These are phyloP conservation scores for Tigriopus japonicus DNA, from an alignment of 1,140 invertebrate species.

Conservation along the genomic window DNA sequence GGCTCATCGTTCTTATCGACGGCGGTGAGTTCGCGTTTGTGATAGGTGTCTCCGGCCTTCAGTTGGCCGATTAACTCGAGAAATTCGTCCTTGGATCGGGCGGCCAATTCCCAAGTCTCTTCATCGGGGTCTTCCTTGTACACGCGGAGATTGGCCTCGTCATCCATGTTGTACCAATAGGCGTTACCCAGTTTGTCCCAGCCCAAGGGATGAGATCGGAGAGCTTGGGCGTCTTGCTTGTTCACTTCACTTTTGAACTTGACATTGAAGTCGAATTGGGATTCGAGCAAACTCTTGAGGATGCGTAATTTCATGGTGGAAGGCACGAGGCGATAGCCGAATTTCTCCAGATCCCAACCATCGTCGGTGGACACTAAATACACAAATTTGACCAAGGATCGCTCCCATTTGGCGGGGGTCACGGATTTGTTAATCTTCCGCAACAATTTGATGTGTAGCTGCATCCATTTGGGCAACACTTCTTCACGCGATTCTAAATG, in stretches of 20 bases:
- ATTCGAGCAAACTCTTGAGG: conserved; percentile 75
- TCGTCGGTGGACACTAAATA: conserved; percentile 70
- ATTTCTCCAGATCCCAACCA: conserved; percentile 87
- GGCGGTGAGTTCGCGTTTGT: background rate
- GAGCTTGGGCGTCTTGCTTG: conserved; percentile 48
- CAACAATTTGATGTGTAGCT: conserved; percentile 71
- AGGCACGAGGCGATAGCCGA: conserved; percentile 82
- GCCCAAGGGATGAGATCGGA: conserved; percentile 69
- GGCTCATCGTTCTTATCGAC: background rate
- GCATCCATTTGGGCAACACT: conserved; percentile 57
- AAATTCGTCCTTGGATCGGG: conserved; percentile 29
- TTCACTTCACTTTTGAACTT: conserved; percentile 87
- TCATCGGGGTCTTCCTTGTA: conserved; percentile 89
- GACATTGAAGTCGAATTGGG: conserved; percentile 79
- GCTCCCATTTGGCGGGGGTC: conserved; percentile 72
- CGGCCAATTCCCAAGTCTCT: conserved; percentile 81
- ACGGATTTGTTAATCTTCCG: conserved; percentile 66
- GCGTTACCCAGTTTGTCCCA: conserved; percentile 65
- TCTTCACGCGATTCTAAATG: conserved; percentile 25
- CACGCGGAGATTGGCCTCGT: conserved; percentile 66
- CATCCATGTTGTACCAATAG: conserved; percentile 84
- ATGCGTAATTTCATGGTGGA: conserved; percentile 65
- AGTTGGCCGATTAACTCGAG: background rate
- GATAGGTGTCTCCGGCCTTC: background rate
- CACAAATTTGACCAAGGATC: conserved; percentile 69